Conservation (phyloP, 2,113 vertebrate species). For the Dromaius novaehollandiae region DNA sequence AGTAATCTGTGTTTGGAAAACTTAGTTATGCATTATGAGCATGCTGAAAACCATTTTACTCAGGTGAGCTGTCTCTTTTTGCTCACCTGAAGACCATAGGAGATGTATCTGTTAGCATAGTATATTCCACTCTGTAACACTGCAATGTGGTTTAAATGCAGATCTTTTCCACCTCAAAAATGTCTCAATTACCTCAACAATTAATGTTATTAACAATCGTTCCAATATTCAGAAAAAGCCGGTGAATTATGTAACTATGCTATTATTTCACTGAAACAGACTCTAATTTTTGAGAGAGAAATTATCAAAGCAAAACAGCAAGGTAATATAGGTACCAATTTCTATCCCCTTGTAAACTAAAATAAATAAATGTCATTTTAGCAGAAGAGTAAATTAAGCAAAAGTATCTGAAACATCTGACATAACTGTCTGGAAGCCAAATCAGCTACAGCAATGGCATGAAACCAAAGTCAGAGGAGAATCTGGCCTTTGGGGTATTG, state of each 20-base stretch:
- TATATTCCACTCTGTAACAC: background rate
- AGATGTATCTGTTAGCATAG: background rate
- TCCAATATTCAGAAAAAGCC: background rate
- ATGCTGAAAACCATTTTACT: background rate
- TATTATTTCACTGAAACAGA: background rate
- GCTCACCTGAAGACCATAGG: background rate
- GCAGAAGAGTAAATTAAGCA: background rate
- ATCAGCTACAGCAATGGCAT: background rate
- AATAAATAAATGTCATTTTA: background rate
- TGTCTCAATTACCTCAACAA: rapidly evolving
- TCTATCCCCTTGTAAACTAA: background rate
- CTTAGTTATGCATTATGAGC: background rate
- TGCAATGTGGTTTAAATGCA: background rate
- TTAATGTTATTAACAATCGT: background rate
- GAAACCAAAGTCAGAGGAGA: background rate
- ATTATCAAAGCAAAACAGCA: background rate
- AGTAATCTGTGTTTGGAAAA: background rate
- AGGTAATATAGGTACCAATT: background rate
- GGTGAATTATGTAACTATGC: background rate
- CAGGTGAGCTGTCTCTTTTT: background rate
- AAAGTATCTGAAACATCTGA: background rate
- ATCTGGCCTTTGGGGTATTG: background rate
- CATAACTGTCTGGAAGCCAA: background rate
- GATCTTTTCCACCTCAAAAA: background rate
- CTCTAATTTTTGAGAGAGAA: background rate